Base-by-base conservation (phyloP, 2,888 invertebrate genomes). In the Drepana falcataria region DNA sequence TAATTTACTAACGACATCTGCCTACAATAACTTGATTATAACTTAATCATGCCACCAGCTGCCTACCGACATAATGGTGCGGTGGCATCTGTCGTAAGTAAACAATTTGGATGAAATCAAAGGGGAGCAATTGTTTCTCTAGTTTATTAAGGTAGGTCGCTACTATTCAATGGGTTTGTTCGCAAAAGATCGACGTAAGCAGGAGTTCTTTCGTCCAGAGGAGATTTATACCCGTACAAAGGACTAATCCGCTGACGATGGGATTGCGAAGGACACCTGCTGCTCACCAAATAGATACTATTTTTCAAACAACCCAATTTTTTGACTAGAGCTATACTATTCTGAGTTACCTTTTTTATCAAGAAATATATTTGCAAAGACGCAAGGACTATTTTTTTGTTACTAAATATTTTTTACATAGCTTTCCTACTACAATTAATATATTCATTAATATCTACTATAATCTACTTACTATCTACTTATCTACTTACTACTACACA, bases 231-330 rank as follows among this genome's bases (percentile, higher is more conserved):
- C 75, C 67, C 78, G 74, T 77, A 84, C 80, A 85, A 81, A 82
- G 73, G 73, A 83, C 77, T 82, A 83, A 85, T 83, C 79, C 80
- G 82, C 81, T 83, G 86, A 83, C 83, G 83, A 85, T 83, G 82
- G 82, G 78, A 81, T 83, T 79, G 81, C 73, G 66, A 79, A 75
- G 77, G 81, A 82, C 86, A 88, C 86, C 87, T 88, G 86, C 83
- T 83, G 75, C 77, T 83, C 79, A 66, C 70, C 69, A 77, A 85
- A 85, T 83, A 74, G 82, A 77, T 76, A 75, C 74, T 73, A 74
- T 79, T 79, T 76, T 75, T 73, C 64, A 63, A 64, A 64, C 62
- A 61, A 59, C 58, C 49, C 48, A 57, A 64, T 7, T 41, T 4
- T 63, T 64, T 75, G 63, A 60, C 33, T 48, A 3, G 21, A 2